Conservation (phyloP, 2,888 invertebrate genomes). For the Oscheius sp. region DNA sequence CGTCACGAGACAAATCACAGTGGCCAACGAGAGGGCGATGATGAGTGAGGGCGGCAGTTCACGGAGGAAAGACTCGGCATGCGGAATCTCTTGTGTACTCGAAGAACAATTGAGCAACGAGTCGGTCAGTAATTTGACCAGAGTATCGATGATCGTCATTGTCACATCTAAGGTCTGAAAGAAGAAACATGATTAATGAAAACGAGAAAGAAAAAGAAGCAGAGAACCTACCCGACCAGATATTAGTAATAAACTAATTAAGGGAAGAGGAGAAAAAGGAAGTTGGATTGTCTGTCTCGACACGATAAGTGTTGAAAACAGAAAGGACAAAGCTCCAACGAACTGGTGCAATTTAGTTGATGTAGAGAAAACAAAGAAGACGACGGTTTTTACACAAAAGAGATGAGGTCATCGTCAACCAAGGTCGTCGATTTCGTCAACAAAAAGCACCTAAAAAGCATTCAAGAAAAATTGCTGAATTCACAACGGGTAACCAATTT, state of each 20-base stretch:
- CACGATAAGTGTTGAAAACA: too few relatives aligned
- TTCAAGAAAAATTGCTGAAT: too few relatives aligned
- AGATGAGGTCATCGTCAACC: slow-evolving; percentile 2
- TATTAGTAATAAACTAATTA: too few relatives aligned
- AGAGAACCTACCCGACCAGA: not conserved
- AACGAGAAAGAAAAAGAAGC: not conserved
- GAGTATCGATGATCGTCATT: slow-evolving; percentile 42
- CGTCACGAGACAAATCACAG: slow-evolving; percentile 53
- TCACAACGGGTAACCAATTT: too few relatives aligned
- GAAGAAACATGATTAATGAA: not conserved
- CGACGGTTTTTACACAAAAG: not conserved
- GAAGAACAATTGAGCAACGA: slow-evolving; percentile 60
- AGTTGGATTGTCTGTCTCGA: too few relatives aligned
- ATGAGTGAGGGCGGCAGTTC: slow-evolving; percentile 54
- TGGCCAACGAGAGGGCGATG: slow-evolving; percentile 52
- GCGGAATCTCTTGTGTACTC: slow-evolving; percentile 47
- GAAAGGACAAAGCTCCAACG: too few relatives aligned
- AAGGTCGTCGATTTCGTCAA: not conserved
- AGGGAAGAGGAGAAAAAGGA: too few relatives aligned
- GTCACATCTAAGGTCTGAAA: too few relatives aligned
- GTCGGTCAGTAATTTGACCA: slow-evolving; percentile 59
- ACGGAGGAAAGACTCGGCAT: slow-evolving; percentile 49
- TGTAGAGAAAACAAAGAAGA: slow-evolving; percentile 5
- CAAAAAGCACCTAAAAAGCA: too few relatives aligned
- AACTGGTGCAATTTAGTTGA: not conserved